Evolutionary conservation across 2,797 vertebrate genomes (phyloP).

Genomic region (Acridotheres tristis): DNA sequence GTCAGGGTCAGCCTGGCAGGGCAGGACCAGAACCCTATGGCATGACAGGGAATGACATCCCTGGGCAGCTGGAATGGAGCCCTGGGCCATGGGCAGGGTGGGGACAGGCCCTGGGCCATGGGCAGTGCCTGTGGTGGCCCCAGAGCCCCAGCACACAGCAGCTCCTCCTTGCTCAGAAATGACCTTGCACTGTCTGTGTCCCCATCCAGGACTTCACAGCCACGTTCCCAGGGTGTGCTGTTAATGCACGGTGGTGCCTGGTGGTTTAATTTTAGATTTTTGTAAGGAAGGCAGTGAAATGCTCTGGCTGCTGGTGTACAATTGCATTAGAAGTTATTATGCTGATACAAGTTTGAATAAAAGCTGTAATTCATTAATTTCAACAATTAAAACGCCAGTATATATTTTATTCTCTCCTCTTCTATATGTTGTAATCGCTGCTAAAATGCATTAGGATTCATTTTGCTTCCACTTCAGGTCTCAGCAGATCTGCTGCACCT

Average conservation of each 20-base stretch:
- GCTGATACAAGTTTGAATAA: not conserved
- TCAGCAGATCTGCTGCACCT: not conserved
- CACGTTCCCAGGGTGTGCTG: fast-evolving
- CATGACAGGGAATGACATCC: not conserved
- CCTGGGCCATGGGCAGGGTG: not conserved
- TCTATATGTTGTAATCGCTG: not conserved
- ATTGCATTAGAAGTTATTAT: not conserved
- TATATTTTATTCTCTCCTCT: not conserved
- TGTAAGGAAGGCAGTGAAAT: not conserved
- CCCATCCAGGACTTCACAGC: not conserved
- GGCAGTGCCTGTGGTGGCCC: not conserved
- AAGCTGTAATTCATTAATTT: not conserved
- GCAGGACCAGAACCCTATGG: fast-evolving
- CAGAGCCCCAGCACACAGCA: not conserved
- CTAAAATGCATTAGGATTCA: not conserved
- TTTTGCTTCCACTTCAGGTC: not conserved
- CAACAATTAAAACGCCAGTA: not conserved
- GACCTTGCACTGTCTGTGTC: fast-evolving
- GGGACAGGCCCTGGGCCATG: not conserved
- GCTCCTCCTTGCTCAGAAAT: not conserved
- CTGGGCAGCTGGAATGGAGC: too few species aligned
- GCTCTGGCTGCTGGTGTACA: not conserved
- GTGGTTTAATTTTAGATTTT: not conserved
- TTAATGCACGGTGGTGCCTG: not conserved
- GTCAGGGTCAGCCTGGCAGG: not conserved